Conservation (phyloP, 2,113 vertebrate genomes). For the Tachysurus vachellii region DNA sequence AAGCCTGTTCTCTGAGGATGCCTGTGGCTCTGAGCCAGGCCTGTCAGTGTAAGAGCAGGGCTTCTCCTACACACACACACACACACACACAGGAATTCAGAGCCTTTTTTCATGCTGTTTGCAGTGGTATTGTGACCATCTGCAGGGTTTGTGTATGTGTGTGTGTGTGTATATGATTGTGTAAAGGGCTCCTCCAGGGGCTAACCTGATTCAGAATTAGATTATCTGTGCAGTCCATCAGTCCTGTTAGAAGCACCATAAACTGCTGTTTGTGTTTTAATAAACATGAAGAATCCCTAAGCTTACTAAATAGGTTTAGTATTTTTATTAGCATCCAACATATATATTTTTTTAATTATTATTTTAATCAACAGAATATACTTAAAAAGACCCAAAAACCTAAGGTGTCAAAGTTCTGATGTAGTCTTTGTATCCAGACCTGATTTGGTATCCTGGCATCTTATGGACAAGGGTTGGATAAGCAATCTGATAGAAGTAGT, state of each 20-base stretch:
- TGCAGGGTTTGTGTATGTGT: constrained; percentile 11
- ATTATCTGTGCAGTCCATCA: constrained; percentile 23
- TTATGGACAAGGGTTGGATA: not conserved
- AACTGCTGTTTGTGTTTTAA: not conserved
- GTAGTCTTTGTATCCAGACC: not conserved
- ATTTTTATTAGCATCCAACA: not conserved
- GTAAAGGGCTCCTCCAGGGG: not conserved
- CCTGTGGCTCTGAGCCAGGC: constrained; percentile 11
- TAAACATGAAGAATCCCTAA: not conserved
- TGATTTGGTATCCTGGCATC: not conserved
- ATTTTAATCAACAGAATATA: not conserved
- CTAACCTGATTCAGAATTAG: not conserved
- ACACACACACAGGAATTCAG: not conserved
- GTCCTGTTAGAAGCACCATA: not conserved
- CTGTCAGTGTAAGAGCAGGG: not conserved
- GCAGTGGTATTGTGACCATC: no score
- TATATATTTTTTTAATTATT: no score
- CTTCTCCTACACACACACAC: constrained; percentile 15
- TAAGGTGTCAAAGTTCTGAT: not conserved
- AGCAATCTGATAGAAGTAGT: not conserved
- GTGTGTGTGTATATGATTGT: constrained; percentile 22
- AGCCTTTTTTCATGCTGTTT: no score
- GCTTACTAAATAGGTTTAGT: not conserved
- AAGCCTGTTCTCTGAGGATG: constrained; percentile 5
- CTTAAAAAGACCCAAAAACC: not conserved